Evolutionary conservation across 1,140 invertebrate genomes (phyloP).

Genomic region (Diorhabda carinulata): DNA sequence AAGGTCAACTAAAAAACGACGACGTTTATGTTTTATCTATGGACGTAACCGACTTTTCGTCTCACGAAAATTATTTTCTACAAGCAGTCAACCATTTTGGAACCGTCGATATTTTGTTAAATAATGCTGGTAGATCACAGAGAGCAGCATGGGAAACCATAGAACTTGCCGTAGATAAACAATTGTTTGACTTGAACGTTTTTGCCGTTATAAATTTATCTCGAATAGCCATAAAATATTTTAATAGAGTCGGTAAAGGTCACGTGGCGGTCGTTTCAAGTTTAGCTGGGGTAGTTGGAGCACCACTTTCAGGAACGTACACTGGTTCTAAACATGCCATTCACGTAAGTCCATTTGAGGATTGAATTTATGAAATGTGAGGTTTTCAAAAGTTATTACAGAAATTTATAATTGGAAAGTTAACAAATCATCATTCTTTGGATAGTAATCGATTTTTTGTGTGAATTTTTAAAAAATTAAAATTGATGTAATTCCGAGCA

Average conservation of each 20-base stretch:
- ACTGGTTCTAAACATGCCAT: conserved; percentile 77
- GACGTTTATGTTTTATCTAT: conserved; percentile 70
- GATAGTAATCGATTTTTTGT: too few relatives aligned
- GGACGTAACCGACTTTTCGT: conserved; percentile 61
- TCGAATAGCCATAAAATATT: conserved; percentile 64
- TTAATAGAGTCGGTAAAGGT: conserved; percentile 57
- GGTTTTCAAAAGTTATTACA: too few relatives aligned
- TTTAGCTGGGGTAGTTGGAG: conserved; percentile 63
- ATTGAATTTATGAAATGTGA: too few relatives aligned
- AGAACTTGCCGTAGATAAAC: conserved; percentile 68
- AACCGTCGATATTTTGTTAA: conserved; percentile 71
- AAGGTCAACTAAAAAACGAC: conserved; percentile 52
- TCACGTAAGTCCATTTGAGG: conserved; percentile 55
- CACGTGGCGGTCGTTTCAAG: conserved; percentile 73
- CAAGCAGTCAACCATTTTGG: conserved; percentile 70
- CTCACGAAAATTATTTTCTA: conserved; percentile 61
- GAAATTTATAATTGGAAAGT: too few relatives aligned
- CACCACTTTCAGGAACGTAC: conserved; percentile 73
- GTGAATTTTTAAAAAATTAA: too few relatives aligned
- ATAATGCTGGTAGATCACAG: conserved; percentile 81
- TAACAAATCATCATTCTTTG: too few relatives aligned
- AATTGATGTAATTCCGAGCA: too few relatives aligned
- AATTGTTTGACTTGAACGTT: conserved; percentile 80
- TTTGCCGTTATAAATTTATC: conserved; percentile 70
- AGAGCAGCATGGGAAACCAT: conserved; percentile 73